Conservation (phyloP, 2,888 invertebrate species). For the Aricia artaxerxes region DNA sequence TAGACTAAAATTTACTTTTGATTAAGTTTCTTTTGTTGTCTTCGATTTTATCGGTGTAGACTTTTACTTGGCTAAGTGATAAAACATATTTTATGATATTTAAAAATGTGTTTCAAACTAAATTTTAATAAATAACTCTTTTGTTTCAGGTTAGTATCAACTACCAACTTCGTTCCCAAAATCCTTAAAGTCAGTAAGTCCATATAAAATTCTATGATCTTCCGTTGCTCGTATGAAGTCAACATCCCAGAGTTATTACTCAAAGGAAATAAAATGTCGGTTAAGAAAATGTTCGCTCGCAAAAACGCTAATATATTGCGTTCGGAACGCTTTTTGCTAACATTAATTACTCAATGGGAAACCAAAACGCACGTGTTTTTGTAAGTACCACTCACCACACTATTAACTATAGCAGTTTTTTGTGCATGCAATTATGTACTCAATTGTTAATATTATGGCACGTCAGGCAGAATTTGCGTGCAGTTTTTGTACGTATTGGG, state of each 20-base stretch:
- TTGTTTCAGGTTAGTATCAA: conserved; percentile 28
- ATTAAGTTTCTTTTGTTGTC: too few species aligned
- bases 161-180: not conserved
- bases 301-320: conserved; percentile 34
- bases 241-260: conserved; percentile 15
- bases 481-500: not conserved
- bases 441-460: not conserved
- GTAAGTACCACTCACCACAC: conserved; percentile 5
- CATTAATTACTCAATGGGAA: conserved; percentile 45
- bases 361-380: conserved; percentile 34
- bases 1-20: too few species aligned
- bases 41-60: too few species aligned
- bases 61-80: too few species aligned
- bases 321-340: conserved; percentile 39
- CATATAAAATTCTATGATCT: not conserved
- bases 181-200: not conserved
- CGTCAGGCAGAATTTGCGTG: not conserved
- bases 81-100: too few species aligned
- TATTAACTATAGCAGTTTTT: conserved; percentile 22
- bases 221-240: not conserved
- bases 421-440: conserved; percentile 31
- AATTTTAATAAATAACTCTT: not conserved
- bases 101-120: not conserved
- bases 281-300: conserved; percentile 22
- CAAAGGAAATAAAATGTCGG: conserved; percentile 28